phyloP scores from a whole-genome alignment of 1,140 invertebrate genomes.

The Anastrepha ludens region DNA sequence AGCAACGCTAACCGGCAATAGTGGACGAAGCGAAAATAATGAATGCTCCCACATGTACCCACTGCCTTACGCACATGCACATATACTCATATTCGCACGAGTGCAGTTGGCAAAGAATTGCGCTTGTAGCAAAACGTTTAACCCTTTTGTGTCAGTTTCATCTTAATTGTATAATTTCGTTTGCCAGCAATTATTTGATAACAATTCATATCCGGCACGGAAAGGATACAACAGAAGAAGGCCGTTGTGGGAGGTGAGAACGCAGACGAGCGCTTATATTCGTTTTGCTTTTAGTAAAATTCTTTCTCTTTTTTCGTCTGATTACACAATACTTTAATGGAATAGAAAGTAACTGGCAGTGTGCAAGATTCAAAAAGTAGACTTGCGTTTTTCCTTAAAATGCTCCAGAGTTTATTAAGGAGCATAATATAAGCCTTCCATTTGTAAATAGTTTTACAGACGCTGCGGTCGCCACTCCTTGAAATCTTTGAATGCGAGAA shows the following conservation, averaged over 20 bases:
- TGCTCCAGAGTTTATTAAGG: neutral
- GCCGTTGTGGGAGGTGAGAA: neutral
- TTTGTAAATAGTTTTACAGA: neutral
- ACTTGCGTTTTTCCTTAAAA: neutral
- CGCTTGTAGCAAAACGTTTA: conserved; percentile 54
- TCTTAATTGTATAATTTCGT: conserved; percentile 72
- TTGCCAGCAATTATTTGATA: conserved; percentile 73
- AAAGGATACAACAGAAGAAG: neutral
- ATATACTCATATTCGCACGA: neutral
- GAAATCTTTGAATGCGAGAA: neutral
- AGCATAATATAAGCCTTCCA: neutral
- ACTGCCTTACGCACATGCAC: conserved; percentile 12
- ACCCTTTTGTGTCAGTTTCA: conserved; percentile 58
- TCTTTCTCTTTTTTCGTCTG: too few species aligned
- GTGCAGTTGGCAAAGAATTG: conserved; percentile 22
- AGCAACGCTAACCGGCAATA: conserved; percentile 35
- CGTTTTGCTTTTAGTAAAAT: neutral
- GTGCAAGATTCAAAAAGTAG: too few species aligned
- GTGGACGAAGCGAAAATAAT: conserved; percentile 37
- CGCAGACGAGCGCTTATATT: neutral
- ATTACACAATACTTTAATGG: neutral
- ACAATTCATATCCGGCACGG: conserved; percentile 59
- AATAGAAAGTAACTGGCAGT: neutral
- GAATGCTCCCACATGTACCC: conserved; percentile 50
- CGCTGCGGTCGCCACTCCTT: neutral